Percentiles rank a stretch among this genome's conserved stretches.
Evolutionary conservation across 2,797 vertebrate species (phyloP).

Genomic region (Danio tinwini): DNA sequence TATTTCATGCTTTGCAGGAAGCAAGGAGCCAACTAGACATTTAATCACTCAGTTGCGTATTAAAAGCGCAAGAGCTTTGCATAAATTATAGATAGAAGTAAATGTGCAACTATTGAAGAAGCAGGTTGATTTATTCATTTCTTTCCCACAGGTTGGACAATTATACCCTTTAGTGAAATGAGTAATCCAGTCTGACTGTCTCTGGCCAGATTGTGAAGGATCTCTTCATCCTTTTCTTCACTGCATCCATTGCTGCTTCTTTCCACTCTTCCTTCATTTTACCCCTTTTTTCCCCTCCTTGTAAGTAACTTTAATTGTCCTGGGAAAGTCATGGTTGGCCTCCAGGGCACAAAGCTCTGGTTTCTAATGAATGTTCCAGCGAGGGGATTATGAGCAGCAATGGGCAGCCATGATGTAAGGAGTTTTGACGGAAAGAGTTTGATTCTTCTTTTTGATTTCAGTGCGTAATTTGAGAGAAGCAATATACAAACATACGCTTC

Average conservation of each 20-base stretch:
- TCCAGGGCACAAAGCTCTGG: constrained; percentile 82
- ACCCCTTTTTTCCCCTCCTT: constrained; percentile 72
- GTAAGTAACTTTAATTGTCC: constrained; percentile 98
- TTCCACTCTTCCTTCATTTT: constrained; percentile 43
- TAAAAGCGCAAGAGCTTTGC: constrained; percentile 78
- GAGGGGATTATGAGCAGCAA: constrained; percentile 86
- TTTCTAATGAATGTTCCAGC: constrained; percentile 92
- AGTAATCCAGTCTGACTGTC: constrained; percentile 73
- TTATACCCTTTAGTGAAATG: constrained; percentile 75
- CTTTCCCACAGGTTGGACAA: constrained; percentile 82
- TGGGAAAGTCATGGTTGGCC: constrained; percentile 90
- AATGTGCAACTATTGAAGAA: constrained; percentile 68
- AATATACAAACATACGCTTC: not conserved
- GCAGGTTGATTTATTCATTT: constrained; percentile 65
- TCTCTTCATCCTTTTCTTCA: constrained; percentile 23
- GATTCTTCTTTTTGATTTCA: constrained; percentile 70
- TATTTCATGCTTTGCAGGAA: constrained; percentile 67
- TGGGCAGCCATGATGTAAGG: constrained; percentile 83
- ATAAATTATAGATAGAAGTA: constrained; percentile 75
- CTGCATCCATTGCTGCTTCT: constrained; percentile 40
- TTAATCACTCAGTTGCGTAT: constrained; percentile 67
- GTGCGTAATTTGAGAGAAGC: not conserved
- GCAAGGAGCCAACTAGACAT: constrained; percentile 68
- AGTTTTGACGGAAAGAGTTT: constrained; percentile 74
- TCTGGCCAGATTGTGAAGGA: constrained; percentile 64